Conservation (phyloP, 1,140 invertebrate genomes). For the Pinna nobilis region DNA sequence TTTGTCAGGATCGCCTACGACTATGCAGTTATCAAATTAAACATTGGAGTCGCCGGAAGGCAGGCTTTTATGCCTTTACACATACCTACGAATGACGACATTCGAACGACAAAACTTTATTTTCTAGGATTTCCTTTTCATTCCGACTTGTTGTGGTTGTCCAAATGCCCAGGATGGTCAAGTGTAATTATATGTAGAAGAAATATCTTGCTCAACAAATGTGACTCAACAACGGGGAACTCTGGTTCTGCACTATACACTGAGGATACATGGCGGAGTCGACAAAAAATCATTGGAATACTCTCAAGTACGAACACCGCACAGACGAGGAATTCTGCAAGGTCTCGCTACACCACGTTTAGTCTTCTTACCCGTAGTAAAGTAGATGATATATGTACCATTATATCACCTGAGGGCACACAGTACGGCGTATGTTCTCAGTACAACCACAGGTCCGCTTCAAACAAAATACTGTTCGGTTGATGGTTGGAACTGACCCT, state of each 20-base stretch:
- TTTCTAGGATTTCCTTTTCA: slow-evolving; percentile 60
- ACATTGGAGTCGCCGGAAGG: slow-evolving; percentile 45
- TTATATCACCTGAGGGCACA: slow-evolving; percentile 50
- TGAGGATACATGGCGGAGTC: slow-evolving; percentile 43
- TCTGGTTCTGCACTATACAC: slow-evolving; percentile 59
- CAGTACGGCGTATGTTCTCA: slow-evolving; percentile 51
- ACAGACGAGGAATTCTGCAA: slow-evolving; percentile 19
- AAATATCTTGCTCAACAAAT: slow-evolving; percentile 59
- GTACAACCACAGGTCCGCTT: not conserved
- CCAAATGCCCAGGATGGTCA: slow-evolving; percentile 46
- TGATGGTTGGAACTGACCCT: not conserved
- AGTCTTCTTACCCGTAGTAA: slow-evolving; percentile 60
- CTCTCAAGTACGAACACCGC: slow-evolving; percentile 56
- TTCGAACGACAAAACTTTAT: slow-evolving; percentile 48
- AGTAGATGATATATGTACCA: slow-evolving; percentile 58
- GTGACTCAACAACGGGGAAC: slow-evolving; percentile 59
- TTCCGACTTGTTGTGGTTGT: slow-evolving; percentile 47
- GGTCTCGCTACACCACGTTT: slow-evolving; percentile 52
- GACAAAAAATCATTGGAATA: slow-evolving; percentile 55
- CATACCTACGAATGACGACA: slow-evolving; percentile 44
- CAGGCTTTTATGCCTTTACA: slow-evolving; percentile 54
- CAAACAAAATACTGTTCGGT: not conserved
- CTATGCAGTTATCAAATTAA: slow-evolving; percentile 61
- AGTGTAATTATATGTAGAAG: slow-evolving; percentile 48
- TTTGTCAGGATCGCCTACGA: slow-evolving; percentile 45